Evolutionary conservation across 1,140 invertebrate species (phyloP), one percentile per base, ranked within the genome.

Genomic region (Leptoteleia sp.): DNA sequence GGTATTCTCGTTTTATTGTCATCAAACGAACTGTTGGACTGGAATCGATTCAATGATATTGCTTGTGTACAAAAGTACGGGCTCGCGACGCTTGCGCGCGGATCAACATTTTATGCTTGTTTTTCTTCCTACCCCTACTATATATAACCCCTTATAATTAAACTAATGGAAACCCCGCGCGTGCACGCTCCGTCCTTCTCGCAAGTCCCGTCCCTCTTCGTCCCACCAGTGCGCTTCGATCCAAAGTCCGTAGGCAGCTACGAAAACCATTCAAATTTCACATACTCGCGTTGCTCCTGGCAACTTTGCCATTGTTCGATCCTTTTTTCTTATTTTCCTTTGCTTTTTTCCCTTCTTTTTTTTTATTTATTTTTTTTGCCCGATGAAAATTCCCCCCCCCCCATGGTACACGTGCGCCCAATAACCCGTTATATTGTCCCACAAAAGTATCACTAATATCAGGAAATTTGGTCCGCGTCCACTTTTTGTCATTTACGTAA

Each of bases 141-240:
- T 48, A 68, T 62, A 31, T 62, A 52, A 64, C 76, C 70, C 64
- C 70, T 50, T 81, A 81, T 87, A 87, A 87, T 86, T 83, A 85
- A 87, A 85, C 79, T 87, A 87, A 87, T 87, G 85, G 85, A 86
- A 83, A 81, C 45, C 59, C 71, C 22, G 57, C 48, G 37, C 38
- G 52, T 43, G 31, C 13, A 48, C 19, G 31, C 22, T 7, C 6
- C 12, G 4, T 62, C 57, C 13, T 54, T 16, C 11, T 37, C 12
- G 7, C 48, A 2, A 29, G 8, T 4, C 22, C 16, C 3, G 35
- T 1, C n/a, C 22, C 35, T 2, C 7, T 16, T 33, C n/a, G 9
- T 31, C 37, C 27, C 15, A 19, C 17, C 37, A 22, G 47, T 37
- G 19, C 45, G 33, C 33, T 62, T 72, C 38, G 54, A 71, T 7